phyloP scores from a whole-genome alignment of 2,113 vertebrate species.

The Dasyornis broadbenti region DNA sequence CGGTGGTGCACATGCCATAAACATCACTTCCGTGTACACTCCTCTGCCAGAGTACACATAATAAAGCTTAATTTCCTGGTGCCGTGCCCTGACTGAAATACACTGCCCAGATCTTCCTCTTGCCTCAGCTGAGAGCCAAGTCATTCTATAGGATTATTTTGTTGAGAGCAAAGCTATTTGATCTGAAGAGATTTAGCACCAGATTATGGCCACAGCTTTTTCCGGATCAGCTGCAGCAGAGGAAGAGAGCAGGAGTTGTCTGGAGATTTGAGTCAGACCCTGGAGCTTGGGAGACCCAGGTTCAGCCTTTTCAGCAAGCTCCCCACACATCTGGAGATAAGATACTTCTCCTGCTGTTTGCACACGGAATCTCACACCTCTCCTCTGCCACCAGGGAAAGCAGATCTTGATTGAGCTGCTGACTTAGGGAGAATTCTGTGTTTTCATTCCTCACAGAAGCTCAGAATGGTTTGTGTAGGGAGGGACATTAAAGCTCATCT shows the following conservation, averaged over 20 bases:
- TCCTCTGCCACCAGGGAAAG: not conserved
- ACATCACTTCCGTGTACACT: not conserved
- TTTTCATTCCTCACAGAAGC: not conserved
- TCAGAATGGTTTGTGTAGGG: not conserved
- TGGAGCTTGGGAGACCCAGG: not conserved
- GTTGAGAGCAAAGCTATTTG: not conserved
- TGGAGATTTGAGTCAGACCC: not conserved
- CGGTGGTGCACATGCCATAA: not conserved
- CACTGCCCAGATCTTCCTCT: constrained; percentile 40
- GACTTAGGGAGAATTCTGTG: not conserved
- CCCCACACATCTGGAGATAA: not conserved
- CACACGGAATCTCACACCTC: not conserved
- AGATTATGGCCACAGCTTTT: not conserved
- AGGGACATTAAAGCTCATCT: not conserved
- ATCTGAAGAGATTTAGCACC: constrained; percentile 29
- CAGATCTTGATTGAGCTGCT: not conserved
- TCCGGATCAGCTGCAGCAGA: fast-evolving
- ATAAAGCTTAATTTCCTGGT: constrained; percentile 51
- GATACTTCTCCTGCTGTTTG: not conserved
- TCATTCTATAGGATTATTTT: not conserved
- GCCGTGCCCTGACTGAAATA: constrained; percentile 16
- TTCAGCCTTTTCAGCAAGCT: not conserved
- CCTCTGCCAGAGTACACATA: not conserved
- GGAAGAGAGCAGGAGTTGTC: not conserved
- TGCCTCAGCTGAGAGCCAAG: not conserved